Conservation (phyloP, 2,113 vertebrate species). For the Passer domesticus region DNA sequence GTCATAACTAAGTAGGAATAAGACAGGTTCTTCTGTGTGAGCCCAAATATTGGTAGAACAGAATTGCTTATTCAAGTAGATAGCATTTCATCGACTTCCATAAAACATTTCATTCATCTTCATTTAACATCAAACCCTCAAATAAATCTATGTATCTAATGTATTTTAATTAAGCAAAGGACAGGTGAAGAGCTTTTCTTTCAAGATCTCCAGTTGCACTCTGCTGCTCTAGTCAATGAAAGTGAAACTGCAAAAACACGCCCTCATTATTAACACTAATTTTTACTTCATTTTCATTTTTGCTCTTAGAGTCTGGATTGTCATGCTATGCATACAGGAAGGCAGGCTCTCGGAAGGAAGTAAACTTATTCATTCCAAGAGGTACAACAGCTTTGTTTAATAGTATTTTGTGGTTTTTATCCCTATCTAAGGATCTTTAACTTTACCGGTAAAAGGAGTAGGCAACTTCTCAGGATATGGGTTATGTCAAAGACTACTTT, state of each 20-base stretch:
- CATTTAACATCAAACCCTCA: slow-evolving; percentile 59
- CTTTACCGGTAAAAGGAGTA: background rate
- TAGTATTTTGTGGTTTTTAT: background rate
- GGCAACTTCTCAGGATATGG: background rate
- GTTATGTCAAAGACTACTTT: background rate
- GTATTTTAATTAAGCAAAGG: slow-evolving; percentile 62
- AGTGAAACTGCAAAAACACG: slow-evolving; percentile 18
- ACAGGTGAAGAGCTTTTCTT: slow-evolving; percentile 55
- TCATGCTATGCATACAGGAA: background rate
- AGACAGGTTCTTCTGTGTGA: background rate
- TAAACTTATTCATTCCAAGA: background rate
- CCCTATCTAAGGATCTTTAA: background rate
- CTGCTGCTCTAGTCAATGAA: slow-evolving; percentile 56
- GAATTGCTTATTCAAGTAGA: slow-evolving; percentile 52
- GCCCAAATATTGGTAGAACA: slow-evolving; percentile 25
- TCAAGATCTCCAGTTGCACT: slow-evolving; percentile 45
- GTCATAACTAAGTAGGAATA: background rate
- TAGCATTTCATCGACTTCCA: slow-evolving; percentile 21
- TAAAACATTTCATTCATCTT: slow-evolving; percentile 67
- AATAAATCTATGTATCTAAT: slow-evolving; percentile 55
- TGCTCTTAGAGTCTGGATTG: background rate
- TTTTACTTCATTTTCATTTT: slow-evolving; percentile 40
- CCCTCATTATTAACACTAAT: slow-evolving; percentile 53
- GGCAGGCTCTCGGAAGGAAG: background rate
- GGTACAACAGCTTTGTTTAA: background rate